Percentiles rank a stretch among this genome's conserved stretches.
phyloP scores from a whole-genome alignment of 2,797 vertebrate species.

The Chaetodon trifasciatus region DNA sequence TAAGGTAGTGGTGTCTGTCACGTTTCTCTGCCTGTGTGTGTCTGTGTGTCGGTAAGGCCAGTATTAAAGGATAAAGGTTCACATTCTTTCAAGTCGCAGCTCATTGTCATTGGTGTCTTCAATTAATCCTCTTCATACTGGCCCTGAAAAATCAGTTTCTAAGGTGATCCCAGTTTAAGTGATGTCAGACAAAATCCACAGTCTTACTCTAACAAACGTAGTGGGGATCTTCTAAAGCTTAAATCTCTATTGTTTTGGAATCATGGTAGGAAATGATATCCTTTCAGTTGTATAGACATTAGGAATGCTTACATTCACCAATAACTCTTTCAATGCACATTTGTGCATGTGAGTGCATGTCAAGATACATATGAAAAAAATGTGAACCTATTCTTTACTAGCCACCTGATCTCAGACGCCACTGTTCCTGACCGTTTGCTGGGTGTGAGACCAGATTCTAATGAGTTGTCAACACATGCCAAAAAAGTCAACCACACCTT shows the following conservation, averaged over 20 bases:
- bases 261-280: neutral
- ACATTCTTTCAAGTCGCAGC: neutral
- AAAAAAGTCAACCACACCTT: constrained; percentile 75
- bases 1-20: neutral
- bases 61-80: neutral
- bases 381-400: neutral
- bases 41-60: neutral
- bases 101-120: neutral
- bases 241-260: neutral
- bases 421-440: constrained; percentile 63
- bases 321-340: neutral
- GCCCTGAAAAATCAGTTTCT: neutral
- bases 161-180: neutral
- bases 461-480: constrained; percentile 46
- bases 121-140: neutral
- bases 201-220: neutral
- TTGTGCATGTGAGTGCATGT: neutral
- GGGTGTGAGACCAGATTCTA: constrained; percentile 69
- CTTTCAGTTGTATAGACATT: neutral
- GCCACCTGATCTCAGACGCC: neutral
- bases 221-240: neutral
- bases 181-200: neutral
- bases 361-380: neutral
- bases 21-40: neutral
- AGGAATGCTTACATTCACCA: neutral